Conservation (phyloP, 2,888 invertebrate genomes). For the Hoplodrina blanda region DNA sequence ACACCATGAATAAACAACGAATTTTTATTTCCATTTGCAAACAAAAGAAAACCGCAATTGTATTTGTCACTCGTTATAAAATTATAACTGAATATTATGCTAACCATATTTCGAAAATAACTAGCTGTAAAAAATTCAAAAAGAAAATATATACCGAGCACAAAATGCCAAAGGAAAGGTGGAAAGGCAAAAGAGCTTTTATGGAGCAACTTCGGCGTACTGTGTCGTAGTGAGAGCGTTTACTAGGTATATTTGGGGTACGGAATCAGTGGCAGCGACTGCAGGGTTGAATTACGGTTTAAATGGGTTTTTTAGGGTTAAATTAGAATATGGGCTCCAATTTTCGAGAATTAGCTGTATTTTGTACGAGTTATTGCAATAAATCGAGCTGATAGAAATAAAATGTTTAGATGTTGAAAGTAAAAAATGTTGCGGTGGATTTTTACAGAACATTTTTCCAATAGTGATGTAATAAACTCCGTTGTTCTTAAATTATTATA, state of each 20-base stretch:
- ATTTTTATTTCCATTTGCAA: background rate
- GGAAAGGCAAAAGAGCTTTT: constrained; percentile 87
- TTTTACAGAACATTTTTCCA: background rate
- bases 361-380: background rate
- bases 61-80: background rate
- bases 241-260: constrained; percentile 75
- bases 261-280: constrained; percentile 67
- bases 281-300: constrained; percentile 36
- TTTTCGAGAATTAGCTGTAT: constrained; percentile 15
- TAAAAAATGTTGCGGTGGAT: background rate
- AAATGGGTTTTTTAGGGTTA: constrained; percentile 39
- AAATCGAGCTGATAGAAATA: constrained; percentile 1
- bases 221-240: constrained; percentile 82
- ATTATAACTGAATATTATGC: constrained; percentile 53
- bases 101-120: constrained; percentile 59
- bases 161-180: constrained; percentile 86
- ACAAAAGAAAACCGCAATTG: background rate
- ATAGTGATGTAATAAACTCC: too few relatives aligned
- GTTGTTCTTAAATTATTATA: too few relatives aligned
- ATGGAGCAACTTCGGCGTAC: constrained; percentile 85
- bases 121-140: constrained; percentile 61
- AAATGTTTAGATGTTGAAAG: background rate
- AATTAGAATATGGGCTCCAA: constrained; percentile 21
- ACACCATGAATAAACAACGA: too few relatives aligned
- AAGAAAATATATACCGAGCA: constrained; percentile 71